phyloP scores from a whole-genome alignment of 1,140 invertebrate species.

The Hylaeus volcanicus region DNA sequence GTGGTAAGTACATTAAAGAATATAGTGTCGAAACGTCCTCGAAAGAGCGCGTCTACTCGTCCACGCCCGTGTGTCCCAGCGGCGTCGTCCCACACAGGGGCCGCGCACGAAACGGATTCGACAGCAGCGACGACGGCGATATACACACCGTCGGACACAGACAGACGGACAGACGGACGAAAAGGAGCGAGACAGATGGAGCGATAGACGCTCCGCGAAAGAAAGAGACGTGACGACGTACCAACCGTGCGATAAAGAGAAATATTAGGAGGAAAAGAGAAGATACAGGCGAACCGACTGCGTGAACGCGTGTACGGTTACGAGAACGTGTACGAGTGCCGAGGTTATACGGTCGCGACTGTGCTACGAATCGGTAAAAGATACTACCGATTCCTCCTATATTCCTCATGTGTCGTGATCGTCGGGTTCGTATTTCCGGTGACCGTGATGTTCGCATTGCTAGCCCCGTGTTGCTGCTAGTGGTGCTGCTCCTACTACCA shows the following conservation, averaged over 20 bases:
- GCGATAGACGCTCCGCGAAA: constrained; percentile 33
- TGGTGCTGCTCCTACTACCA: constrained; percentile 35
- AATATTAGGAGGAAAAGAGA: constrained; percentile 32
- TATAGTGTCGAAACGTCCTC: constrained; percentile 46
- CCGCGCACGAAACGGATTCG: constrained; percentile 55
- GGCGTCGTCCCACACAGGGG: constrained; percentile 58
- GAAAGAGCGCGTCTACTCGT: constrained; percentile 59
- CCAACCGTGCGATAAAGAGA: constrained; percentile 33
- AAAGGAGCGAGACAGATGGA: constrained; percentile 38
- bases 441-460: constrained; percentile 78
- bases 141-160: constrained; percentile 42
- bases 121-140: constrained; percentile 58
- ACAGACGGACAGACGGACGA: constrained; percentile 39
- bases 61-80: constrained; percentile 63
- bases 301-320: constrained; percentile 54
- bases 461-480: constrained; percentile 50
- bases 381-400: constrained; percentile 90
- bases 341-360: constrained; percentile 82
- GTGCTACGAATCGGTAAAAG: constrained; percentile 69
- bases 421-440: constrained; percentile 82
- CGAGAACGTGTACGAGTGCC: constrained; percentile 47
- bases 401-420: constrained; percentile 85
- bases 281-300: constrained; percentile 3
- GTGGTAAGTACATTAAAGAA: constrained; percentile 83
- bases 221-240: constrained; percentile 33